Conservation (phyloP, 2,113 vertebrate species). For the Entelurus aequoreus region DNA sequence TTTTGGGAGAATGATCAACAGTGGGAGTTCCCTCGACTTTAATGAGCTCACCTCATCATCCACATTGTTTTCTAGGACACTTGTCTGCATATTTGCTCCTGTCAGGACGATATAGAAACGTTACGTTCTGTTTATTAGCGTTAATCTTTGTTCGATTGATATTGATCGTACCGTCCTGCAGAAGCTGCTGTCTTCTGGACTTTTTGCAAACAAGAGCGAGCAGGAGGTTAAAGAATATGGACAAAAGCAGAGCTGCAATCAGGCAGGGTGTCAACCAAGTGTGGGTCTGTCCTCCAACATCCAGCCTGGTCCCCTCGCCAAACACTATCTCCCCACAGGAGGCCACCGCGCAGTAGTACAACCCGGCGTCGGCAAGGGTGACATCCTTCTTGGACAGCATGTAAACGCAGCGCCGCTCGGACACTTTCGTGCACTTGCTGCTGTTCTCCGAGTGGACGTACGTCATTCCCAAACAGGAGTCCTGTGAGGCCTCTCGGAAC, state of each 20-base stretch:
- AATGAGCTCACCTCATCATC: slow-evolving; percentile 16
- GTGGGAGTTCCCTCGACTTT: background rate
- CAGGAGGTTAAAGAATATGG: slow-evolving; percentile 19
- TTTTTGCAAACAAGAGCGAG: slow-evolving; percentile 11
- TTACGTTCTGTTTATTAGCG: background rate
- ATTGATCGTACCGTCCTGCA: slow-evolving; percentile 12
- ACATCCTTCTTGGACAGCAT: slow-evolving; percentile 26
- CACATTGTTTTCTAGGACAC: rapidly evolving
- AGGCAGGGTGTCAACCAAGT: background rate
- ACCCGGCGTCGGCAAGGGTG: slow-evolving; percentile 18
- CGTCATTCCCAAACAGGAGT: slow-evolving; percentile 25
- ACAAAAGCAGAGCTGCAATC: slow-evolving; percentile 18
- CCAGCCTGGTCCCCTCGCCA: slow-evolving; percentile 36
- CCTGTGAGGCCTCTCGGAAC: slow-evolving; percentile 37
- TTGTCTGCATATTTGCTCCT: background rate
- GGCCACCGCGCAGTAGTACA: slow-evolving; percentile 50
- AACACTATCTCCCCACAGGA: slow-evolving; percentile 48
- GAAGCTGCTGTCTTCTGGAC: background rate
- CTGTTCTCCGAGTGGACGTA: slow-evolving; percentile 26
- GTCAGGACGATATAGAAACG: background rate
- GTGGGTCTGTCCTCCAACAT: background rate
- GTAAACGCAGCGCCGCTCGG: slow-evolving; percentile 34
- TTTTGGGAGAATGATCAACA: background rate
- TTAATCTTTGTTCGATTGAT: background rate
- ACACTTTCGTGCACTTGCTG: slow-evolving; percentile 16